Conservation (phyloP, 1,140 invertebrate genomes). For the Diplogasteroides magnus region DNA sequence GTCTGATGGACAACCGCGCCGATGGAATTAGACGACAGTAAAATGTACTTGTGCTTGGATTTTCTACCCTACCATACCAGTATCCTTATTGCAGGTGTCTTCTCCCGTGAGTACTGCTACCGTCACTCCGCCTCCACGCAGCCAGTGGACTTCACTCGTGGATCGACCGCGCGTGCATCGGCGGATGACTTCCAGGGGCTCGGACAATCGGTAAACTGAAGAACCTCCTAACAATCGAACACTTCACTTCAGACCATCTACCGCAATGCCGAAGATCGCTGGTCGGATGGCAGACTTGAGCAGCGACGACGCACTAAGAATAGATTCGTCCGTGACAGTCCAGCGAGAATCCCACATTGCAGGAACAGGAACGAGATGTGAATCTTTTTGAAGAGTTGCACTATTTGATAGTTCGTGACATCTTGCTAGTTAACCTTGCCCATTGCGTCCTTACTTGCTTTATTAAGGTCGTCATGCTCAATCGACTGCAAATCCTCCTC, state of each 20-base stretch:
- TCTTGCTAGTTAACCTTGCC: too few species aligned
- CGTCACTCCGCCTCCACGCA: neutral
- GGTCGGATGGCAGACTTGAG: constrained; percentile 30
- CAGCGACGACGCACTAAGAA: constrained; percentile 4
- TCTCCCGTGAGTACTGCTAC: neutral
- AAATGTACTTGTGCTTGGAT: too few species aligned
- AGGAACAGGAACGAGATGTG: neutral
- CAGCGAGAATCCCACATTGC: neutral
- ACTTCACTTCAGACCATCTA: constrained; percentile 21
- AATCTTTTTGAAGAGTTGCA: neutral
- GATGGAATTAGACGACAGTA: too few species aligned
- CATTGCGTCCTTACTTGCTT: too few species aligned
- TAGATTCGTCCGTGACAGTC: constrained; percentile 4
- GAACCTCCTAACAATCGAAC: too few species aligned
- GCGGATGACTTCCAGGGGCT: too few species aligned
- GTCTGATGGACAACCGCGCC: too few species aligned
- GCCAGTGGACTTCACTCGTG: neutral
- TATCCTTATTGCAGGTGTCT: neutral
- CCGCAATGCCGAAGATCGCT: constrained; percentile 29
- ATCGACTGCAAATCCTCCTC: too few species aligned
- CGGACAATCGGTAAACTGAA: too few species aligned
- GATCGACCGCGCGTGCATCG: neutral
- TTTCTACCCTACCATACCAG: too few species aligned
- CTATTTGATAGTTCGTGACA: too few species aligned
- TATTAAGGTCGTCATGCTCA: too few species aligned